phyloP scores from a whole-genome alignment of 2,888 invertebrate genomes.

The Eugnorisma glareosa region DNA sequence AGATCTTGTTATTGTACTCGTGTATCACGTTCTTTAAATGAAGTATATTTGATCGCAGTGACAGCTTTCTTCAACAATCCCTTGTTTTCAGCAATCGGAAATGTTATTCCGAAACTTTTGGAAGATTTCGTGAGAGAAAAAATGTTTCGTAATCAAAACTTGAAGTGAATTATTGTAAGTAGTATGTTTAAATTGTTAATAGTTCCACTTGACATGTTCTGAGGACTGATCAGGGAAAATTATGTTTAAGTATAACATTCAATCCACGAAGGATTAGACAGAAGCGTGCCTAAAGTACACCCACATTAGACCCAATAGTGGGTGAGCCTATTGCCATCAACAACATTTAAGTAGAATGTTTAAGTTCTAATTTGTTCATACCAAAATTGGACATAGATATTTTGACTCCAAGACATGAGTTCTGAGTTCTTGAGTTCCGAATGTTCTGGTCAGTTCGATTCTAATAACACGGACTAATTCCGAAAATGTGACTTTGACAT shows the following conservation, averaged over 20 bases:
- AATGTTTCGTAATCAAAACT: neutral
- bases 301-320: neutral
- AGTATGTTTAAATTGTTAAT: neutral
- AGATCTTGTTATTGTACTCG: conserved; percentile 51
- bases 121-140: neutral
- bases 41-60: conserved; percentile 53
- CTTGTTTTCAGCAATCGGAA: conserved; percentile 39
- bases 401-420: neutral
- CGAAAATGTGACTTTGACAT: conserved; percentile 65
- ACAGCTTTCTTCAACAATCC: conserved; percentile 51
- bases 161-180: conserved; percentile 8
- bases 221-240: too few species aligned
- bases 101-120: conserved; percentile 33
- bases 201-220: neutral
- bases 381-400: neutral
- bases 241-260: too few species aligned
- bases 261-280: neutral
- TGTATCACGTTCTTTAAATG: conserved; percentile 55
- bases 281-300: neutral
- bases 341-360: neutral
- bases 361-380: neutral
- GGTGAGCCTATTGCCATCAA: neutral
- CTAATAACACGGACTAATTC: conserved; percentile 27
- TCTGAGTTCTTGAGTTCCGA: too few species aligned
- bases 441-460: conserved; percentile 10